Evolutionary conservation across 2,797 vertebrate genomes (phyloP).

Genomic region (Ceryle rudis): DNA sequence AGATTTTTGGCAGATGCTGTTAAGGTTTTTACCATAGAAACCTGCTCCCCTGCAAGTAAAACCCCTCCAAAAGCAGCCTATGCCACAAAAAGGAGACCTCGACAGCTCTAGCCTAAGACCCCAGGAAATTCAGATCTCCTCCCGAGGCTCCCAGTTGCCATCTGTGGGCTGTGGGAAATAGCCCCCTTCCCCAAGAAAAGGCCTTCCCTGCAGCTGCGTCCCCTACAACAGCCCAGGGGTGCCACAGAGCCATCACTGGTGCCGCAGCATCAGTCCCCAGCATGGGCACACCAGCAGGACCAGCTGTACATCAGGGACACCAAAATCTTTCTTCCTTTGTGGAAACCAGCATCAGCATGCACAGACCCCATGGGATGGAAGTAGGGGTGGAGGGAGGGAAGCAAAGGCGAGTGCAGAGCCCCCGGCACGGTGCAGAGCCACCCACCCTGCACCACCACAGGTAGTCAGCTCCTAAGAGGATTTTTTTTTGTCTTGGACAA

Average conservation of each 20-base stretch:
- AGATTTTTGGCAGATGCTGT: slow-evolving; percentile 35
- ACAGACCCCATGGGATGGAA: background rate
- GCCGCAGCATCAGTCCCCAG: background rate
- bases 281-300: rapidly evolving
- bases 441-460: rapidly evolving
- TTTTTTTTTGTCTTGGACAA: slow-evolving; percentile 62
- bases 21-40: slow-evolving; percentile 51
- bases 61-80: background rate
- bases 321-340: background rate
- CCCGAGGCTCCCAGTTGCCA: rapidly evolving
- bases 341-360: background rate
- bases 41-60: background rate
- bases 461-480: slow-evolving; percentile 35
- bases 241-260: rapidly evolving
- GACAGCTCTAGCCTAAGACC: background rate
- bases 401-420: background rate
- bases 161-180: rapidly evolving
- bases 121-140: background rate
- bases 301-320: rapidly evolving
- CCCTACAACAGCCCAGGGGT: background rate
- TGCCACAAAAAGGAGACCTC: background rate
- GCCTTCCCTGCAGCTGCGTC: background rate
- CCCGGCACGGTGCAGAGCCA: rapidly evolving
- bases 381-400: background rate
- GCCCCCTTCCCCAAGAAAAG: background rate